Percentiles rank a stretch among this genome's conserved stretches.
These are phyloP conservation scores for Sitobion miscanthi DNA, from an alignment of 1,140 invertebrate species.

Conservation along the genomic window DNA sequence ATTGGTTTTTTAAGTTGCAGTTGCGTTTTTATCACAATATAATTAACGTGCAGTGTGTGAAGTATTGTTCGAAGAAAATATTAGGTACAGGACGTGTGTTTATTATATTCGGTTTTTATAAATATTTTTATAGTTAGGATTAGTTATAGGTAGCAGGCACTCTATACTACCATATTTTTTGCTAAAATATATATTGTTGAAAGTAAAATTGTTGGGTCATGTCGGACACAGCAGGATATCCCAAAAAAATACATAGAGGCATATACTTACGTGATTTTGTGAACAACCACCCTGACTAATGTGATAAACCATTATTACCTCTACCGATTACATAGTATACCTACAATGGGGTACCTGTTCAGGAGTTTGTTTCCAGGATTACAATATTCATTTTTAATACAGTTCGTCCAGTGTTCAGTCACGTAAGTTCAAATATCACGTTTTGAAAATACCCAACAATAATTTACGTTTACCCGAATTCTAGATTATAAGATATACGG, in stretches of 20 bases:
- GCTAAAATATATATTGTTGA: neutral
- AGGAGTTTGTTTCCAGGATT: conserved; percentile 52
- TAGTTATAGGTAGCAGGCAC: neutral
- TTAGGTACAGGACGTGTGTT: neutral
- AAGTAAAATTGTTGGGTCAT: neutral
- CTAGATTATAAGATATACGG: conserved; percentile 19
- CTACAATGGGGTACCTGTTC: conserved; percentile 45
- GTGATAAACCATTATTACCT: conserved; percentile 12
- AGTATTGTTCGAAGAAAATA: neutral
- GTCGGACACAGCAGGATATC: conserved; percentile 5
- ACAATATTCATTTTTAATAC: conserved; percentile 39
- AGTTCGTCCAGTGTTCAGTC: conserved; percentile 29
- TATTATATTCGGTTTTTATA: neutral
- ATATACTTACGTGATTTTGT: neutral
- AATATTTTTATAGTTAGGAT: neutral
- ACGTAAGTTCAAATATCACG: conserved; percentile 55
- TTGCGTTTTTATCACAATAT: neutral
- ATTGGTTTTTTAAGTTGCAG: neutral
- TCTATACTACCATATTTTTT: neutral
- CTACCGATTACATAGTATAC: neutral
- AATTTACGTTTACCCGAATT: neutral
- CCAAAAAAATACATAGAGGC: neutral
- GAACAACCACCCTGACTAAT: conserved; percentile 37
- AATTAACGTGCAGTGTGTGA: neutral
- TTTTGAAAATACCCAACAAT: conserved; percentile 37